Evolutionary conservation across 2,888 invertebrate genomes (phyloP).

Genomic region (Pandemis cinnamomeana): DNA sequence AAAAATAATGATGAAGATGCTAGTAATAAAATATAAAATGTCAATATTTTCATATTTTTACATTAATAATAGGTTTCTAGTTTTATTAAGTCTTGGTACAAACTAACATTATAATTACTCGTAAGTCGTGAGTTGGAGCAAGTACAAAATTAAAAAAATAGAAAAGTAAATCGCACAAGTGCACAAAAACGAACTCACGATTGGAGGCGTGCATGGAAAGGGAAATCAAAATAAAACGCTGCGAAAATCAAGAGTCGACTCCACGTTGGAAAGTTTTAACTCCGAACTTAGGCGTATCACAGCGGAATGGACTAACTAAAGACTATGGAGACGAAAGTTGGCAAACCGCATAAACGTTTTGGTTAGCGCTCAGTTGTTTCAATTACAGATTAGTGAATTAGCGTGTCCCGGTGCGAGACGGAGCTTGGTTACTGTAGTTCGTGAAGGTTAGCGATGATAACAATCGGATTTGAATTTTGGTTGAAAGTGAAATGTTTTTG

Average conservation of each 20-base stretch:
- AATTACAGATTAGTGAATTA: constrained; percentile 43
- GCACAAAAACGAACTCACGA: no score
- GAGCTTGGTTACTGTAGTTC: constrained; percentile 10
- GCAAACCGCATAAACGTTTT: constrained; percentile 35
- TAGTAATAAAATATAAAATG: no score
- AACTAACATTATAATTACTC: no score
- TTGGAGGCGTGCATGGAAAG: no score
- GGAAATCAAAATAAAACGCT: constrained; percentile 4
- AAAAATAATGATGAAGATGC: no score
- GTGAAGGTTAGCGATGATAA: constrained; percentile 1
- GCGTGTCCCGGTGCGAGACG: constrained; percentile 13
- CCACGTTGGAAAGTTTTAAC: constrained; percentile 30
- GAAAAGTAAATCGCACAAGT: no score
- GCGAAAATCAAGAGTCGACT: constrained; percentile 19
- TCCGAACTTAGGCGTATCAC: constrained; percentile 27
- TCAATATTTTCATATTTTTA: no score
- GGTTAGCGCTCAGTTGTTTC: constrained; percentile 39
- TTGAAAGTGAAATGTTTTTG: neutral
- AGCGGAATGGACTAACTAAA: constrained; percentile 26
- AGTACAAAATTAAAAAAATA: no score
- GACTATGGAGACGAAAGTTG: constrained; percentile 31
- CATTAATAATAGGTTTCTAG: no score
- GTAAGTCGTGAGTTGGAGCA: no score
- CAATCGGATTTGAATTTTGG: neutral
- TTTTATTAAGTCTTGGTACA: no score